Percentiles rank a stretch among this genome's conserved stretches.
These are phyloP conservation scores for Callosobruchus maculatus DNA, from an alignment of 2,888 invertebrate species.

Conservation along the genomic window DNA sequence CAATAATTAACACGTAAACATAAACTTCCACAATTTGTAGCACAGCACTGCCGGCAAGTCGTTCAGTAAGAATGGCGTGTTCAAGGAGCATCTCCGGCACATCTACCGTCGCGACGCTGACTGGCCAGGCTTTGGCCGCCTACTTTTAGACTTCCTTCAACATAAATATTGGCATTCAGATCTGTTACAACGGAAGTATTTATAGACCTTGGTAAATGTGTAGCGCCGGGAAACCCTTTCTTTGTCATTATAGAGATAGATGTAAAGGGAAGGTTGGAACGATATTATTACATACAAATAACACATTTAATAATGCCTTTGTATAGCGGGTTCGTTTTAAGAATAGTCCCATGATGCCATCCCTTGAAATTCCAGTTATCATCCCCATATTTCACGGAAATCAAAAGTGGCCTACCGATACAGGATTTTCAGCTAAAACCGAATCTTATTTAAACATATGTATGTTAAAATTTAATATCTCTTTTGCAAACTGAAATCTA, in stretches of 20 bases:
- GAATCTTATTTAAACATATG: too few species aligned
- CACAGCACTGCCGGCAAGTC: background rate
- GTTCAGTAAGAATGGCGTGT: background rate
- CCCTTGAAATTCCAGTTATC: too few species aligned
- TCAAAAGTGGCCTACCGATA: too few species aligned
- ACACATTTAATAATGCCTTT: too few species aligned
- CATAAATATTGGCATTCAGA: constrained; percentile 27
- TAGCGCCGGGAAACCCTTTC: background rate
- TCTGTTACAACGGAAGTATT: constrained; percentile 25
- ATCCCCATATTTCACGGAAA: too few species aligned
- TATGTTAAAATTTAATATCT: too few species aligned
- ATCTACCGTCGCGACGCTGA: constrained; percentile 17
- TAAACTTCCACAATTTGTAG: background rate
- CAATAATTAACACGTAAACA: background rate
- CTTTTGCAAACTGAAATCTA: too few species aligned
- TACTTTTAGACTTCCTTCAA: constrained; percentile 19
- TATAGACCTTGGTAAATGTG: constrained; percentile 16
- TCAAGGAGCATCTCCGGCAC: background rate
- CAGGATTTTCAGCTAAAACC: too few species aligned
- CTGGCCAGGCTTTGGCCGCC: constrained; percentile 15
- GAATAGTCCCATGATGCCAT: too few species aligned
- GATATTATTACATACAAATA: too few species aligned
- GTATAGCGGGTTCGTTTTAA: too few species aligned
- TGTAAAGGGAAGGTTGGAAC: too few species aligned
- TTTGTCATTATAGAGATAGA: background rate